A percentile compares a stretch with the other conserved stretches of the same genome.
These are phyloP conservation scores for Equus quagga DNA, from an alignment of 2,113 vertebrate genomes.

Conservation along the genomic window DNA sequence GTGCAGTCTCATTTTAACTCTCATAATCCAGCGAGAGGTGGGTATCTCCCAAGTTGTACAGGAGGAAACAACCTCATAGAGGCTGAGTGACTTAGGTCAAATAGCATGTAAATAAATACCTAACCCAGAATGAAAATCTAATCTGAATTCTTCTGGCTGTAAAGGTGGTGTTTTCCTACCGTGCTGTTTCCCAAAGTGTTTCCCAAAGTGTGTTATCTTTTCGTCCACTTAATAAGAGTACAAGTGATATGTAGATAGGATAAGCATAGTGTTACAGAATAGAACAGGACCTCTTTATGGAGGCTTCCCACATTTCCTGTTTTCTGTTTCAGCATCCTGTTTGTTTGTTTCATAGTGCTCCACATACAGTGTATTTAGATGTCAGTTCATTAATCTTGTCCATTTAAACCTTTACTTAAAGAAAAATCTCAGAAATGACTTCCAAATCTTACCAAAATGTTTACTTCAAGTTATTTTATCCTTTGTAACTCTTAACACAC, in stretches of 20 bases:
- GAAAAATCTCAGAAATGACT: not conserved
- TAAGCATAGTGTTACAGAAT: not conserved
- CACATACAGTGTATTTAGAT: not conserved
- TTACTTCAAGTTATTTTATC: not conserved
- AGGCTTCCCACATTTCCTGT: not conserved
- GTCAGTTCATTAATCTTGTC: not conserved
- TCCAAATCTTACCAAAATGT: not conserved
- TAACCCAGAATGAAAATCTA: not conserved
- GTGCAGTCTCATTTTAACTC: not conserved
- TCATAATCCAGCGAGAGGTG: not conserved
- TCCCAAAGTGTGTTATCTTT: not conserved
- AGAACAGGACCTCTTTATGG: not conserved
- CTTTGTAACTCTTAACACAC: not conserved
- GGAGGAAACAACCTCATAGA: slow-evolving; percentile 4
- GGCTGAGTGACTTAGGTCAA: not conserved
- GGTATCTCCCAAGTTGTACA: not conserved
- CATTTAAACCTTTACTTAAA: not conserved
- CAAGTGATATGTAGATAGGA: not conserved
- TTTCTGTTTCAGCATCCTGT: not conserved
- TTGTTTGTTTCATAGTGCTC: not conserved
- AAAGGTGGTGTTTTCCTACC: not conserved
- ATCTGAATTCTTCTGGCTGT: not conserved
- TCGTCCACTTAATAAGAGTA: not conserved
- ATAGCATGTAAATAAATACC: not conserved
- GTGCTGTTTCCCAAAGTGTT: not conserved